Evolutionary conservation across 2,113 vertebrate species (phyloP).

Genomic region (Sinosuthora webbiana): DNA sequence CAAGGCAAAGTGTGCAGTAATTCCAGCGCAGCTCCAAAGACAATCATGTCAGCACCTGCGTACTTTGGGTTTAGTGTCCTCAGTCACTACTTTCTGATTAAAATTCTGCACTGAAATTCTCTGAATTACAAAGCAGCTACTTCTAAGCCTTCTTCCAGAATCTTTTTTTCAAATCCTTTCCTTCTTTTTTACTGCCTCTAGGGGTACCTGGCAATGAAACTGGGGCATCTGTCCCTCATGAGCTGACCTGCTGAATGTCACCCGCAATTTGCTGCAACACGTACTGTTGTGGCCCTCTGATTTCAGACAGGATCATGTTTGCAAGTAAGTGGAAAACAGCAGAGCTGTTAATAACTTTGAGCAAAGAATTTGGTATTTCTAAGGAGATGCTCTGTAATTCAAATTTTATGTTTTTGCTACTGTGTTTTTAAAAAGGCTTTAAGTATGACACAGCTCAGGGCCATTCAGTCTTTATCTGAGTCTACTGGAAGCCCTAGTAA

Average conservation of each 20-base stretch:
- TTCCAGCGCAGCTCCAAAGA: background rate
- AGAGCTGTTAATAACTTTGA: background rate
- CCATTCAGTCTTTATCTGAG: background rate
- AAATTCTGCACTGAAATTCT: background rate
- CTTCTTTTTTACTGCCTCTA: background rate
- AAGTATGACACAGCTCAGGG: background rate
- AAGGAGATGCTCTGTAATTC: background rate
- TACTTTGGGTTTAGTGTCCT: background rate
- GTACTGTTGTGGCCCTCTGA: background rate
- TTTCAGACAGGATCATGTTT: background rate
- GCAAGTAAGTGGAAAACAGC: background rate
- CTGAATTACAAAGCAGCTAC: background rate
- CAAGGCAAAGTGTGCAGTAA: background rate
- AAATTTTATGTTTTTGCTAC: background rate
- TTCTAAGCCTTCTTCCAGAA: background rate
- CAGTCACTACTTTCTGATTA: background rate
- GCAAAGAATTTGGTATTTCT: background rate
- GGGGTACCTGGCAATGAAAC: background rate
- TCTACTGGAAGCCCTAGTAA: background rate
- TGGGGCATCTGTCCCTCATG: background rate
- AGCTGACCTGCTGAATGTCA: background rate
- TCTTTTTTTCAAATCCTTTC: background rate
- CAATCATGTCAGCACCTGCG: accelerated
- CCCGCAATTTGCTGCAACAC: background rate
- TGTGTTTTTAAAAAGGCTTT: background rate